phyloP scores from a whole-genome alignment of 2,113 vertebrate species.

The Trogon surrucura region DNA sequence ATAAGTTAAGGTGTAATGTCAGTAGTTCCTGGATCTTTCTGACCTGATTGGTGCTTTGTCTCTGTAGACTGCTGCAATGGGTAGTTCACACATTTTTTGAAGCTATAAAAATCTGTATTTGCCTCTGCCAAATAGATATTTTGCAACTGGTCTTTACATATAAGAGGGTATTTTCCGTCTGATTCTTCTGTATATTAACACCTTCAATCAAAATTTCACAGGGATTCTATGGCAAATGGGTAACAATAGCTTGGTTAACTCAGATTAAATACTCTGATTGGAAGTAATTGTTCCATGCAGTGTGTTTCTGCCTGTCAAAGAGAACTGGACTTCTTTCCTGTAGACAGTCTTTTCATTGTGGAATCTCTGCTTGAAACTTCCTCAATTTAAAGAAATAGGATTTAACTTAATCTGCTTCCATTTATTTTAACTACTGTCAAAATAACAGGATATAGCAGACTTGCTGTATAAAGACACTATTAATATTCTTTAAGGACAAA shows the following conservation, averaged over 20 bases:
- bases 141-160: background rate
- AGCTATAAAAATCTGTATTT: background rate
- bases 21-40: background rate
- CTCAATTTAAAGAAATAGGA: background rate
- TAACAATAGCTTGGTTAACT: background rate
- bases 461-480: background rate
- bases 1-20: background rate
- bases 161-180: background rate
- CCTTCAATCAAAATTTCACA: background rate
- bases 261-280: background rate
- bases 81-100: background rate
- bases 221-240: background rate
- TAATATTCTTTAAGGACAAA: background rate
- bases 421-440: slow-evolving; percentile 1
- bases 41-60: background rate
- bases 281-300: background rate
- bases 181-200: background rate
- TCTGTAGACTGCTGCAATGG: background rate
- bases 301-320: background rate
- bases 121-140: background rate
- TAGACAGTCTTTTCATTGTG: background rate
- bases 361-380: background rate
- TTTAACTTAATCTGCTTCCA: background rate
- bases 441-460: background rate
- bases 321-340: background rate